These are phyloP conservation scores for Steatornis caripensis DNA, from an alignment of 2,113 vertebrate species.

Conservation along the genomic window DNA sequence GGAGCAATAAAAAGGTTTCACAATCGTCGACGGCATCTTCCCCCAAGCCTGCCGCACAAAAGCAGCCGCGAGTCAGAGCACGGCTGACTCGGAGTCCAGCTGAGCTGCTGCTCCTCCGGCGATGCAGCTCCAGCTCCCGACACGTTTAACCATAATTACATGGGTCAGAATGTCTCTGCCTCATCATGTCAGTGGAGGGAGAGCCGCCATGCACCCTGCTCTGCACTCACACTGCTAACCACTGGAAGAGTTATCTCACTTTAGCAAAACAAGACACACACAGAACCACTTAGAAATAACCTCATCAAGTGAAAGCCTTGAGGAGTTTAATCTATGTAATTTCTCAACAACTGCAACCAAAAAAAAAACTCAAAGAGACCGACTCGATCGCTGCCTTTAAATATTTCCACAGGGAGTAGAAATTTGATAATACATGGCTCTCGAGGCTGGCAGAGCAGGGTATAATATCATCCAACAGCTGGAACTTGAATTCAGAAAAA, in stretches of 20 bases:
- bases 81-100: slow-evolving; percentile 11
- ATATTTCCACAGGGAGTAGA: not conserved
- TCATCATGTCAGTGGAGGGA: not conserved
- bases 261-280: not conserved
- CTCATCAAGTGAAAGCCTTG: not conserved
- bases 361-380: not conserved
- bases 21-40: not conserved
- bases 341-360: not conserved
- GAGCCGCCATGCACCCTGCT: fast-evolving
- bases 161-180: not conserved
- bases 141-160: slow-evolving; percentile 19
- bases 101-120: not conserved
- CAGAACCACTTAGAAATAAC: not conserved
- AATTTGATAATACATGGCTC: slow-evolving; percentile 5
- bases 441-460: not conserved
- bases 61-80: not conserved
- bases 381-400: not conserved
- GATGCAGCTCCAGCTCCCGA: not conserved
- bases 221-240: not conserved
- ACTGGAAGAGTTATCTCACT: not conserved
- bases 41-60: not conserved
- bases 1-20: not conserved
- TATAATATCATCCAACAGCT: slow-evolving; percentile 10
- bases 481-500: not conserved
- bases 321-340: not conserved